Evolutionary conservation across 2,888 invertebrate genomes (phyloP).

Genomic region (Drosophila planitibia): DNA sequence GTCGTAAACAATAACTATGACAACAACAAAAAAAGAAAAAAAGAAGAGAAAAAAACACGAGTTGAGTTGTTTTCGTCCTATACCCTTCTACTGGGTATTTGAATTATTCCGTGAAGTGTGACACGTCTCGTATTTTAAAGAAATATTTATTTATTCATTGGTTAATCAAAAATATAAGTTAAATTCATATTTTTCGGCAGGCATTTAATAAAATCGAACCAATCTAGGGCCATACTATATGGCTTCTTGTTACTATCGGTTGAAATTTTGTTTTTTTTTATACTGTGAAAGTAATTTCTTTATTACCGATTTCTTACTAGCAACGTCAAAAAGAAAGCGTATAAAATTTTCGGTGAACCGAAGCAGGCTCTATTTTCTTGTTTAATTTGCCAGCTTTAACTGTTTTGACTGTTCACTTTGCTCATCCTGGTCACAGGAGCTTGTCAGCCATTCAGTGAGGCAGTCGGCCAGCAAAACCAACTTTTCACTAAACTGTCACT

Average conservation of each 20-base stretch:
- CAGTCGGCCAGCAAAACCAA: slow-evolving; percentile 55
- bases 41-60: slow-evolving; percentile 19
- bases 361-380: slow-evolving; percentile 20
- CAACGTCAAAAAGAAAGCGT: neutral
- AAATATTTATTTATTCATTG: neutral
- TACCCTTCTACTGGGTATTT: neutral
- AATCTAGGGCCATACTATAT: too few relatives aligned
- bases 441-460: slow-evolving; percentile 37
- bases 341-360: neutral
- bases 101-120: neutral
- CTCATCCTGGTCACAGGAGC: slow-evolving; percentile 40
- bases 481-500: slow-evolving; percentile 73
- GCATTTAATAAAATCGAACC: too few relatives aligned
- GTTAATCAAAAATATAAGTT: neutral
- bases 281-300: too few relatives aligned
- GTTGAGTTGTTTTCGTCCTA: neutral
- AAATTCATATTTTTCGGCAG: neutral
- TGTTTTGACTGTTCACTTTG: slow-evolving; percentile 46
- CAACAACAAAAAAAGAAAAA: slow-evolving; percentile 4
- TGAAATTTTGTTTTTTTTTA: too few relatives aligned
- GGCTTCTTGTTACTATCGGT: too few relatives aligned
- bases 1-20: slow-evolving; percentile 1
- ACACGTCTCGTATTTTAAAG: neutral
- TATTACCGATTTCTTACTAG: too few relatives aligned
- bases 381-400: slow-evolving; percentile 58